Evolutionary conservation across 2,888 invertebrate genomes (phyloP).

Genomic region (Plagodis pulveraria): DNA sequence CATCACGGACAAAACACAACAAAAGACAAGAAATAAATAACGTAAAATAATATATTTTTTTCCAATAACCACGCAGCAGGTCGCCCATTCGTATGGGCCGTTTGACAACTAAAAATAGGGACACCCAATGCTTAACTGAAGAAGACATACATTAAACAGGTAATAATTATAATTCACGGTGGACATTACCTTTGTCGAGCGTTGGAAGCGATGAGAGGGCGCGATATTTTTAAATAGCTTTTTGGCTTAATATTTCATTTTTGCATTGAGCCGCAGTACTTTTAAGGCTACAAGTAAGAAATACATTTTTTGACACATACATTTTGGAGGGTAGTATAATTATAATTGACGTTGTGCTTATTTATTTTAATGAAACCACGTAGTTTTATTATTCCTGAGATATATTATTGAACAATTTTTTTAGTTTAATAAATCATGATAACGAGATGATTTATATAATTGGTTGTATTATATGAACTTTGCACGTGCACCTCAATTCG

Average conservation of each 20-base stretch:
- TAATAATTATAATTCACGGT: slow-evolving; percentile 82
- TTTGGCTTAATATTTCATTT: not conserved
- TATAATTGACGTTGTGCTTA: no score
- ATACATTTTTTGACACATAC: no score
- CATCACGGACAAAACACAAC: slow-evolving; percentile 36
- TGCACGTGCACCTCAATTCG: no score
- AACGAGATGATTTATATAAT: no score
- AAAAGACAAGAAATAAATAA: slow-evolving; percentile 31
- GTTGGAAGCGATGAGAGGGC: slow-evolving; percentile 41
- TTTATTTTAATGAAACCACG: no score
- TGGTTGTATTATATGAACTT: no score
- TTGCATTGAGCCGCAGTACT: not conserved
- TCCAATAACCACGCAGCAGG: slow-evolving; percentile 71
- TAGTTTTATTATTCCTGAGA: no score
- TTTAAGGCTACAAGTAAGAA: no score
- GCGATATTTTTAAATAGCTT: not conserved
- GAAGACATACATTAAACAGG: slow-evolving; percentile 80
- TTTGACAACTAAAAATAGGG: slow-evolving; percentile 75
- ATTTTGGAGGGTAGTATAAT: no score
- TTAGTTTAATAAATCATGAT: no score
- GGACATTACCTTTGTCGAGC: slow-evolving; percentile 63
- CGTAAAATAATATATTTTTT: slow-evolving; percentile 49
- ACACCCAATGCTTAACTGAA: slow-evolving; percentile 78
- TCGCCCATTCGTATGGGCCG: slow-evolving; percentile 55
- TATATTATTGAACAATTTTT: no score